phyloP scores from a whole-genome alignment of 1,140 invertebrate species.

The Calephelis nemesis region DNA sequence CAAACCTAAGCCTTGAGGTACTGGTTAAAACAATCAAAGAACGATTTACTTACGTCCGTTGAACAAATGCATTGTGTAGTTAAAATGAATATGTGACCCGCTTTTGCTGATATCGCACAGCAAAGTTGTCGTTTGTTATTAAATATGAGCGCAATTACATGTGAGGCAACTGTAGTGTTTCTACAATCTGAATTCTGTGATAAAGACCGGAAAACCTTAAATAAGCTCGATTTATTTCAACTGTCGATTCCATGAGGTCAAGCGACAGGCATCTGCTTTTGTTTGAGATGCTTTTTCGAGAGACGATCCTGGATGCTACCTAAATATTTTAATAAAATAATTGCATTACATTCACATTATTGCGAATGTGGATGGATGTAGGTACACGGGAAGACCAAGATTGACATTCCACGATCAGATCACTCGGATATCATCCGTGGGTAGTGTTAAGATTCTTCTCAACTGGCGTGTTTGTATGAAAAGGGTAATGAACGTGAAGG shows the following conservation, averaged over 20 bases:
- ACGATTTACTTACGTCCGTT: conserved; percentile 38
- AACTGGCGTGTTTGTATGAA: too few relatives aligned
- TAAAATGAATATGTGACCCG: conserved; percentile 41
- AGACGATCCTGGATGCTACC: background rate
- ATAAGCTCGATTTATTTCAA: background rate
- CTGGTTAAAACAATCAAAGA: conserved; percentile 17
- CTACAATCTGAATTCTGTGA: conserved; percentile 21
- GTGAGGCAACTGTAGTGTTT: conserved; percentile 28
- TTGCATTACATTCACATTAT: background rate
- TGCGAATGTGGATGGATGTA: too few relatives aligned
- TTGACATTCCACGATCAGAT: too few relatives aligned
- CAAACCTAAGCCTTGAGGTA: too few relatives aligned
- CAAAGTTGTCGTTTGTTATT: conserved; percentile 49
- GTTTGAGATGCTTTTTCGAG: too few relatives aligned
- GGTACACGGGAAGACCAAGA: too few relatives aligned
- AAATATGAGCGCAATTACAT: conserved; percentile 38
- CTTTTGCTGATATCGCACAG: conserved; percentile 54
- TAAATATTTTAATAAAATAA: background rate
- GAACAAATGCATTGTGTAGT: conserved; percentile 32
- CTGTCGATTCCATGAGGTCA: too few relatives aligned
- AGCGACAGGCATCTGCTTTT: too few relatives aligned
- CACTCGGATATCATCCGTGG: too few relatives aligned
- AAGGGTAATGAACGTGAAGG: too few relatives aligned
- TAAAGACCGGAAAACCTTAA: conserved; percentile 30
- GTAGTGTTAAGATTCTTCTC: too few relatives aligned